Conservation (phyloP, 1,140 invertebrate genomes). For the Macrocentrus cingulum region DNA sequence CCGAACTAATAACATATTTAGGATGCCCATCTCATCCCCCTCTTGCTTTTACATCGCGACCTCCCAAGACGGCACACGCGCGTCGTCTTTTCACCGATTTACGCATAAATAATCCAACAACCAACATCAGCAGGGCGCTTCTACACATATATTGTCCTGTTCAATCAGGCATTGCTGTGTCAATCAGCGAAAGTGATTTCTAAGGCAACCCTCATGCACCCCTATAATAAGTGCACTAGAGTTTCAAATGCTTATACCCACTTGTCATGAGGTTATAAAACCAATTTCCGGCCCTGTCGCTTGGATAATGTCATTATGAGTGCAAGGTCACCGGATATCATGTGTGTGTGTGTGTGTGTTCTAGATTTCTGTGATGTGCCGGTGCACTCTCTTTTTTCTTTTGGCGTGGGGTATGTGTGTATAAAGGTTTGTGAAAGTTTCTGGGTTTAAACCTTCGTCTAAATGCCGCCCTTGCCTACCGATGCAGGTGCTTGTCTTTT, state of each 20-base stretch:
- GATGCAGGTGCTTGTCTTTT: no score
- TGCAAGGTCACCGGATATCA: not conserved
- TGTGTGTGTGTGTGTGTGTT: constrained; percentile 29
- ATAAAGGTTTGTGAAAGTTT: no score
- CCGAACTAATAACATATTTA: constrained; percentile 39
- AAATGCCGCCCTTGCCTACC: no score
- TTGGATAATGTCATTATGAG: constrained; percentile 13
- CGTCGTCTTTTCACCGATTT: constrained; percentile 2
- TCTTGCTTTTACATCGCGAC: constrained; percentile 25
- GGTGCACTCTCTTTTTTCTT: no score
- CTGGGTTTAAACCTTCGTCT: no score
- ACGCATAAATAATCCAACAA: no score
- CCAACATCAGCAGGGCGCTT: no score
- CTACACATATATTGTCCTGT: not conserved
- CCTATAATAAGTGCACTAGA: not conserved
- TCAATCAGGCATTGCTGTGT: constrained; percentile 26
- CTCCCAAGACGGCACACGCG: constrained; percentile 35
- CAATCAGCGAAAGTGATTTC: constrained; percentile 51
- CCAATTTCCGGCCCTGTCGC: constrained; percentile 41
- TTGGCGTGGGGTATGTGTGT: no score
- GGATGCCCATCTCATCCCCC: constrained; percentile 23
- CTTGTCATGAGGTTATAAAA: constrained; percentile 43
- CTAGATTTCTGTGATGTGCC: constrained; percentile 6
- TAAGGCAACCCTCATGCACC: constrained; percentile 26
- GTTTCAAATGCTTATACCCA: constrained; percentile 21